Percentiles rank a stretch among this genome's conserved stretches.
Evolutionary conservation across 2,888 invertebrate genomes (phyloP).

Genomic region (Aromia moschata): DNA sequence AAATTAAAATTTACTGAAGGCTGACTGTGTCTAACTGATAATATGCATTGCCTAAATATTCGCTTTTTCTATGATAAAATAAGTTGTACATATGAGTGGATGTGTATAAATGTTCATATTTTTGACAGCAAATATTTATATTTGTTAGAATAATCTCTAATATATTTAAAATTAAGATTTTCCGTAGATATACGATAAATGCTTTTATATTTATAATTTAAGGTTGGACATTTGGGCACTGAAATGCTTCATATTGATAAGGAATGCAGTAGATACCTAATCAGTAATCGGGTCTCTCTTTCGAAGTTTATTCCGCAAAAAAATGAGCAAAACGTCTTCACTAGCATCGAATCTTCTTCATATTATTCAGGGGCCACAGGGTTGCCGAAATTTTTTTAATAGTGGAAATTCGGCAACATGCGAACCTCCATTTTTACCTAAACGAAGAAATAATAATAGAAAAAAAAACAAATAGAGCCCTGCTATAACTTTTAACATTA

Average conservation of each 20-base stretch:
- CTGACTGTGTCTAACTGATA: neutral
- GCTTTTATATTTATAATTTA: slow-evolving; percentile 27
- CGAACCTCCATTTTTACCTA: too few species aligned
- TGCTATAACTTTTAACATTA: neutral
- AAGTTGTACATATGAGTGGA: slow-evolving; percentile 46
- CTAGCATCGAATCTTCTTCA: too few species aligned
- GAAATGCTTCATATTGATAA: slow-evolving; percentile 51
- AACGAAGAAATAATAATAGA: too few species aligned
- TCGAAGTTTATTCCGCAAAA: neutral
- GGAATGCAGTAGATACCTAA: slow-evolving; percentile 22
- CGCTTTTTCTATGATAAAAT: slow-evolving; percentile 8
- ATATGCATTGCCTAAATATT: neutral
- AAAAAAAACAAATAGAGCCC: too few species aligned
- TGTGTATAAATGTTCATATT: slow-evolving; percentile 58
- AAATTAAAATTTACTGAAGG: neutral
- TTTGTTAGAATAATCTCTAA: slow-evolving; percentile 16
- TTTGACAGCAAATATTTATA: slow-evolving; percentile 50
- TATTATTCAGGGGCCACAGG: too few species aligned
- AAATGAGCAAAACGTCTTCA: too few species aligned
- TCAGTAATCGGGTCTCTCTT: neutral
- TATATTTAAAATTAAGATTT: slow-evolving; percentile 9
- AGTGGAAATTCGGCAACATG: too few species aligned
- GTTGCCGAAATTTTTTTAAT: too few species aligned
- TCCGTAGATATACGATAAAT: neutral
- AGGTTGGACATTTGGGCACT: slow-evolving; percentile 44